Evolutionary conservation across 2,113 vertebrate species (phyloP), one percentile per base, ranked within the genome.

Genomic region (Ochotona princeps): DNA sequence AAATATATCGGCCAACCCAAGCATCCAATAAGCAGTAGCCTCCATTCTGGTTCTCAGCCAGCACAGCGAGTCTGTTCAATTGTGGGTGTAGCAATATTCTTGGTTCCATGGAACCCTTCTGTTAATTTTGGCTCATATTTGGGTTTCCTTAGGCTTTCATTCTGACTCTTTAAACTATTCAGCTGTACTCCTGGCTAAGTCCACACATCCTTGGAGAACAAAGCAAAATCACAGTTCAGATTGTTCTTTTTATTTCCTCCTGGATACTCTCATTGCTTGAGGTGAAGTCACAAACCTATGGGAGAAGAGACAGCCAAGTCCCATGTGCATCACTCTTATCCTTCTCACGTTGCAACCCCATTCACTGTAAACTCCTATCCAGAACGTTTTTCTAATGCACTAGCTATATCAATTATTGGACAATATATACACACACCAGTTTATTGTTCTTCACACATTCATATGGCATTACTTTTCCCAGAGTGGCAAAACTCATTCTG

Each of bases 151-250:
- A 54, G 35, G 65, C 25, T 84, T 26, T 93, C 1, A 0, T 47
- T 82, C 57, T 87, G 49, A 78, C 44, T 80, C 32, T 67, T 85
- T 89, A 75, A 65, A 72, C 49, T 83, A 51, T 60, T 76, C 69
- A 74, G 44, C 44, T 86, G 5, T 60, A 65, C 23, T 89, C 63
- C 28, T 60, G 14, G 75, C 26, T 92, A 87, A 92, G 30, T 20
- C 26, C 9, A 9, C 9, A 9, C n/a, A 61, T 87, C 21, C 26
- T 23, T 63, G 23, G 57, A 81, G 35, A 96, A 66, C 82, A 83
- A 92, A 84, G 87, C 35, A 87, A 80, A 93, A 69, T 86, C 72
- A 78, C 51, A 83, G 32, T 88, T 90, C 26, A 90, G 47, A 1
- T 13, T 78, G 18, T 60, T 86, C 26, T 92, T 89, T 91, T 74